Evolutionary conservation across 2,113 vertebrate genomes (phyloP).

Genomic region (Lota lota): DNA sequence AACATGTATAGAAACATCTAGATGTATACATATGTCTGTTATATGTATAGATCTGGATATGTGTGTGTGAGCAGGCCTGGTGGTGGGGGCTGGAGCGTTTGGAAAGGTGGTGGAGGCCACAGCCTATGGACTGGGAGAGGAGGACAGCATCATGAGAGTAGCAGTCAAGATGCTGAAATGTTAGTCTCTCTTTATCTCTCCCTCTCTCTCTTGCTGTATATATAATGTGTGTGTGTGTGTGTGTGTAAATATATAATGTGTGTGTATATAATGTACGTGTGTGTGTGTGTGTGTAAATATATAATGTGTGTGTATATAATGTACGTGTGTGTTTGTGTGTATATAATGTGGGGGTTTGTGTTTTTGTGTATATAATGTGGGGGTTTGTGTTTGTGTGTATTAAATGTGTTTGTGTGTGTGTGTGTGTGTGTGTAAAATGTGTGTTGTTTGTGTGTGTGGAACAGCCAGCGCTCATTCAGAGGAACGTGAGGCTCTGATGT

Average conservation of each 20-base stretch:
- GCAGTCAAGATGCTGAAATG: conserved; percentile 99
- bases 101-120: conserved; percentile 95
- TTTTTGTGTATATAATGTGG: neutral
- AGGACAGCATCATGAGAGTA: conserved; percentile 81
- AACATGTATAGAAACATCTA: too few species aligned
- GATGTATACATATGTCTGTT: too few species aligned
- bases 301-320: too few species aligned
- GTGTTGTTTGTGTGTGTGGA: neutral
- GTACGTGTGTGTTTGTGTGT: neutral
- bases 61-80: conserved; percentile 77
- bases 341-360: neutral
- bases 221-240: too few species aligned
- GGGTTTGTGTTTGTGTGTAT: neutral
- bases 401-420: neutral
- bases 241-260: neutral
- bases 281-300: too few species aligned
- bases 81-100: conserved; percentile 91
- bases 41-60: conserved; percentile 53
- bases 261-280: too few species aligned
- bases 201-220: too few species aligned
- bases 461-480: conserved; percentile 87
- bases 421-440: neutral
- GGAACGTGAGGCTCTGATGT: conserved; percentile 95
- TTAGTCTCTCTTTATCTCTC: conserved; percentile 59
- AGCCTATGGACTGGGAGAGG: conserved; percentile 85